Evolutionary conservation across 2,797 vertebrate species (phyloP), one percentile per base, ranked within the genome.

Genomic region (Rousettus madagascariensis): DNA sequence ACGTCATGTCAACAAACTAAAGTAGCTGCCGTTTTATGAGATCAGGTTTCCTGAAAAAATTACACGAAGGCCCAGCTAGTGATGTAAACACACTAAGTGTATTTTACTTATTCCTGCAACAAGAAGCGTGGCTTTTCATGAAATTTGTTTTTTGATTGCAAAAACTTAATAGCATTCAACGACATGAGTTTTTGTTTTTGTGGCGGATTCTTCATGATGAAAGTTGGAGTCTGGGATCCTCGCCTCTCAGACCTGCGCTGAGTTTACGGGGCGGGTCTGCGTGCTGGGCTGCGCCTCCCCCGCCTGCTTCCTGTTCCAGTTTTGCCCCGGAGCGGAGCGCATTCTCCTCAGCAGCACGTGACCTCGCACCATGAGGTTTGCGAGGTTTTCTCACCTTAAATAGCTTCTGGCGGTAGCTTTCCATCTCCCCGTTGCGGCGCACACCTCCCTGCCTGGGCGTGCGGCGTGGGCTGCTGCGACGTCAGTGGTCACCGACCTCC

Each of bases 21-120:
- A 86, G 38, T 93, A 91, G 46, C 46, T 93, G 55, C 51, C 17
- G 65, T 36, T 90, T 92, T 63, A 74, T 6, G 57, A 91, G 71
- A 53, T 87, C 19, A 38, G 12, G 17, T 75, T 95, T 93, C 66
- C 33, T 88, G 61, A 88, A 65, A 84, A 83, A n/a, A 36, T 49
- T 68, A 20, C 6, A 41, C 22, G 65, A 68, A 36, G 24, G 71
- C 6, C 24, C 55, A 51, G 3, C 65, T 53, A 79, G 33, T 59
- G 49, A 65, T 86, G 1, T 57, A 17, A 92, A 46, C n/a, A 49
- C 2, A 46, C 49, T 72, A 91, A 79, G 0, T 80, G 55, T 92
- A n/a, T 87, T 90, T 51, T 80, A 66, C 36, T 91, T 49, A 86
- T 61, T 77, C 61, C 24, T 66, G 66, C 19, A 55, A 55, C 12